Percentiles rank a stretch among this genome's conserved stretches.
Evolutionary conservation across 2,888 invertebrate genomes (phyloP).

Genomic region (Plebejus argus): DNA sequence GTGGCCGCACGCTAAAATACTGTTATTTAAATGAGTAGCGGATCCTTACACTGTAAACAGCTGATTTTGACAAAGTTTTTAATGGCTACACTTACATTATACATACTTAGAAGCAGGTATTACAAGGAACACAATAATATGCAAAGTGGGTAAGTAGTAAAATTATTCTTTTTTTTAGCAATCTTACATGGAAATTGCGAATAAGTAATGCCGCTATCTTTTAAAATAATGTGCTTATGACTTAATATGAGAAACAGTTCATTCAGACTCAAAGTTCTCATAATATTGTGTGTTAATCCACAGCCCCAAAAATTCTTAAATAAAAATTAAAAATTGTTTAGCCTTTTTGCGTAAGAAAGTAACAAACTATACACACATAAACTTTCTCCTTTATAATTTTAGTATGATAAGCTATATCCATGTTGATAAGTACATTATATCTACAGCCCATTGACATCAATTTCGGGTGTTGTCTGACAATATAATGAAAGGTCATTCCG

Average conservation of each 20-base stretch:
- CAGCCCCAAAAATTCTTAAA: no score
- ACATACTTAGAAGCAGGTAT: not conserved
- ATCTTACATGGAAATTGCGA: not conserved
- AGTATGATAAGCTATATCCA: no score
- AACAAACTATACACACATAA: no score
- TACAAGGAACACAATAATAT: not conserved
- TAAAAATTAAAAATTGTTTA: no score
- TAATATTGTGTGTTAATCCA: no score
- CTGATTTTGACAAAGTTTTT: slow-evolving; percentile 2
- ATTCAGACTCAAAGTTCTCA: no score
- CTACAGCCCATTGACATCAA: not conserved
- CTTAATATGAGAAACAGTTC: no score
- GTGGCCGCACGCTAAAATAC: not conserved
- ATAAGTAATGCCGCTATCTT: no score
- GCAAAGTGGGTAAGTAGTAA: not conserved
- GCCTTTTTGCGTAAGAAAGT: no score
- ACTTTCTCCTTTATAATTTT: no score
- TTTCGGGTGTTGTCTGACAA: slow-evolving; percentile 11
- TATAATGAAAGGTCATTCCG: slow-evolving; percentile 23
- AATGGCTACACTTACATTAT: not conserved
- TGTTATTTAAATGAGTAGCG: slow-evolving; percentile 7
- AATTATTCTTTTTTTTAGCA: not conserved
- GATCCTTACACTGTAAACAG: not conserved
- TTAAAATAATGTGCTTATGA: no score
- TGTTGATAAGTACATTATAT: not conserved